These are phyloP conservation scores for Pegoplata infirma DNA, from an alignment of 2,888 invertebrate genomes.

Conservation along the genomic window DNA sequence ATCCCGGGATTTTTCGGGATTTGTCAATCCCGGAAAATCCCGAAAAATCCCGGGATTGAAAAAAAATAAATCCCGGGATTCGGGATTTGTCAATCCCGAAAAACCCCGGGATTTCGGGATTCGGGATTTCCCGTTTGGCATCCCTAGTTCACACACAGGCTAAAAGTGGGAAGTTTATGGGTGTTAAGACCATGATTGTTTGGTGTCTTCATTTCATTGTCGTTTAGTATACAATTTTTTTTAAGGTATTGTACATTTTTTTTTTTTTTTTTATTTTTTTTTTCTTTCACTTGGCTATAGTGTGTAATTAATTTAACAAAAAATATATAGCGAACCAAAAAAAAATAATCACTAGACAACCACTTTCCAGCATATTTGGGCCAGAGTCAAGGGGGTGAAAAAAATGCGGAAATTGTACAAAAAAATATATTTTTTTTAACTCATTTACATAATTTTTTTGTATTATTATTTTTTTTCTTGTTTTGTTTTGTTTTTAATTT, in stretches of 20 bases:
- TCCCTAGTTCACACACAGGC: neutral
- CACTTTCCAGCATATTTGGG: conserved; percentile 2
- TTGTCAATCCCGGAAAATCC: too few relatives aligned
- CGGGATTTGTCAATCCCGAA: too few relatives aligned
- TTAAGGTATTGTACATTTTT: conserved; percentile 58
- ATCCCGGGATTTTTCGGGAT: too few relatives aligned
- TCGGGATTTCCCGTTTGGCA: too few relatives aligned
- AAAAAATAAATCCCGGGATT: too few relatives aligned
- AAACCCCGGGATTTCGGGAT: too few relatives aligned
- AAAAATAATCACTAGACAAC: conserved; percentile 44
- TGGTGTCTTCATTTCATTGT: conserved; percentile 66
- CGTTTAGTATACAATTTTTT: conserved; percentile 60
- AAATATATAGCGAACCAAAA: conserved; percentile 6
- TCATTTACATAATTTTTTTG: conserved; percentile 62
- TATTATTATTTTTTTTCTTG: conserved; percentile 27
- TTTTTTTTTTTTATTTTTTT: conserved; percentile 35
- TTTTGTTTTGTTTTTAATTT: conserved; percentile 44
- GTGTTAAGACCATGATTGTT: conserved; percentile 39
- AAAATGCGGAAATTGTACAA: conserved; percentile 50
- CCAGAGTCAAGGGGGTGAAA: conserved; percentile 7
- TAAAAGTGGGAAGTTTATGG: conserved; percentile 28
- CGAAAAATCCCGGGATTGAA: too few relatives aligned
- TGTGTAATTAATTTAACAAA: conserved; percentile 63
- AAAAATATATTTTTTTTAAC: conserved; percentile 57
- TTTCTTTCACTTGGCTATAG: conserved; percentile 52